Evolutionary conservation across 2,888 invertebrate species (phyloP).

Genomic region (Brachycybe producta): DNA sequence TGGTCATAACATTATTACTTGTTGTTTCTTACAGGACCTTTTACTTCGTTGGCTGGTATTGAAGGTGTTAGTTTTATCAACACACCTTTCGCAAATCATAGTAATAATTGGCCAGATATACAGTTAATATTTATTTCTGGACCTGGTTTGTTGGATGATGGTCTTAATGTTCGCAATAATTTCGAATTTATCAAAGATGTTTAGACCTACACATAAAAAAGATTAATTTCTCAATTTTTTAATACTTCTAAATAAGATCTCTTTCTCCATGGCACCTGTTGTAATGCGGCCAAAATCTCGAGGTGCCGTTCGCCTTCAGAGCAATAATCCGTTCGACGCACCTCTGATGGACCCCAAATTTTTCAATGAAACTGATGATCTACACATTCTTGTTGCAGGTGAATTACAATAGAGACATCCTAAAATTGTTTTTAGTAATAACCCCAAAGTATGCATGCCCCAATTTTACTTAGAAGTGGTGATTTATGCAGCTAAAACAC

Average conservation of each 20-base stretch:
- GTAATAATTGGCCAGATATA: constrained; percentile 83
- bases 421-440: no score
- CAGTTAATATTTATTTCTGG: constrained; percentile 77
- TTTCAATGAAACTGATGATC: constrained; percentile 63
- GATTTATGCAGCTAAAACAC: no score
- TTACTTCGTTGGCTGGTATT: constrained; percentile 75
- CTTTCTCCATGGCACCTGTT: constrained; percentile 59
- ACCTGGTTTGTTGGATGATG: no score
- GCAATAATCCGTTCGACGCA: constrained; percentile 69
- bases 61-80: constrained; percentile 77
- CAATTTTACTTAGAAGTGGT: no score
- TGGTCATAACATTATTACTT: no score
- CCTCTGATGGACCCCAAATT: constrained; percentile 88
- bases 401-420: no score
- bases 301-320: constrained; percentile 49
- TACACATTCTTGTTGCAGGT: constrained; percentile 62
- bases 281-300: constrained; percentile 58
- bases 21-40: constrained; percentile 51
- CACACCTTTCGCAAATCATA: constrained; percentile 72
- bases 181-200: no score
- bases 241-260: no score
- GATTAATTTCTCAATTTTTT: no score
- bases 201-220: no score
- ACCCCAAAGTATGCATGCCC: no score
- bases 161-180: no score